phyloP scores from a whole-genome alignment of 2,888 invertebrate genomes.

The Aphidoletes aphidimyza region DNA sequence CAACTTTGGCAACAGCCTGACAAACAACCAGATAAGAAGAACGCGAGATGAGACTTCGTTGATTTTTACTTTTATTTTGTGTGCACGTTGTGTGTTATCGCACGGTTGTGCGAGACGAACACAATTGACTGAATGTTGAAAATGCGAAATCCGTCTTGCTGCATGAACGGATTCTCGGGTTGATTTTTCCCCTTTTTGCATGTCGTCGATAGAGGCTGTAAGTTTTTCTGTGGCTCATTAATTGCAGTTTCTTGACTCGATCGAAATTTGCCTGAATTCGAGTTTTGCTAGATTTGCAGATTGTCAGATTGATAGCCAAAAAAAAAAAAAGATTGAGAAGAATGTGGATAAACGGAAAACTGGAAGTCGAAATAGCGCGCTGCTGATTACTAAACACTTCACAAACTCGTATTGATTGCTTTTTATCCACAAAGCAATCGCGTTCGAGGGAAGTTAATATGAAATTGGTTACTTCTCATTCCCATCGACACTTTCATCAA shows the following conservation, averaged over 20 bases:
- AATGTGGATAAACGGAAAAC: too few species aligned
- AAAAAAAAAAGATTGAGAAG: neutral
- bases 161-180: neutral
- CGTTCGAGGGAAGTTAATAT: too few species aligned
- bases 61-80: neutral
- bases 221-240: neutral
- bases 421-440: neutral
- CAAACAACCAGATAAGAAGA: neutral
- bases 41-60: neutral
- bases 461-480: neutral
- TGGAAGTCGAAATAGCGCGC: too few species aligned
- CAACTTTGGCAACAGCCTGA: neutral
- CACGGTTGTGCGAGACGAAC: neutral
- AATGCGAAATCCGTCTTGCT: neutral
- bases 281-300: neutral
- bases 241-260: slow-evolving; percentile 22
- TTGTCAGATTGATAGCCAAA: neutral
- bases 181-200: neutral
- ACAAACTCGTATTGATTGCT: slow-evolving; percentile 35
- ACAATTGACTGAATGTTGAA: neutral
- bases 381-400: neutral
- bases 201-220: neutral
- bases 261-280: neutral
- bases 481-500: too few species aligned
- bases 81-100: neutral